Conservation (phyloP, 2,113 vertebrate species). For the Planiliza haematocheilus region DNA sequence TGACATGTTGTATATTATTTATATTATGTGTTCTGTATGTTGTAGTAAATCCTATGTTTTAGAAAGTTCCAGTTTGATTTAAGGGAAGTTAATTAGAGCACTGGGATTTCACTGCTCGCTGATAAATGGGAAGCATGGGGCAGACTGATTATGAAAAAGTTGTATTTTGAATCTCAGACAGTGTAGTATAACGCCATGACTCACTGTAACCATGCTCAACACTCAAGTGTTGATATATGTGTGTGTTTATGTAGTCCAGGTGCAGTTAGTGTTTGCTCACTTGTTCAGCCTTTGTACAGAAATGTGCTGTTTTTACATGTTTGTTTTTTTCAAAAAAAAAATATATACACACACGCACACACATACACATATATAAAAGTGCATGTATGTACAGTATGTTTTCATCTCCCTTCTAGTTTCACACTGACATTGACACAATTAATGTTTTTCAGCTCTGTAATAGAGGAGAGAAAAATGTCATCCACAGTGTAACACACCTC, state of each 20-base stretch:
- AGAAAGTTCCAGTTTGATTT: slow-evolving; percentile 33
- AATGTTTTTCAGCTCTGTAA: too few species aligned
- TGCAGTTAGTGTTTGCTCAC: slow-evolving; percentile 22
- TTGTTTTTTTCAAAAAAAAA: too few species aligned
- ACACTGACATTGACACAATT: too few species aligned
- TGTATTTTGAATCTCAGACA: slow-evolving; percentile 20
- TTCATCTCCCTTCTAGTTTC: too few species aligned
- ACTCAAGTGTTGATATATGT: background rate
- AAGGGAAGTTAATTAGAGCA: slow-evolving; percentile 41
- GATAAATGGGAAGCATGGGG: slow-evolving; percentile 28
- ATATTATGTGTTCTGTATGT: background rate
- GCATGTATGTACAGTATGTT: too few species aligned
- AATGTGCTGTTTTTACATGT: background rate
- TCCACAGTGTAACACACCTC: slow-evolving; percentile 5
- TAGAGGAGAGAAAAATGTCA: slow-evolving; percentile 7
- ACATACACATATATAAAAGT: too few species aligned
- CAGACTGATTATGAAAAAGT: background rate
- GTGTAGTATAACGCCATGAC: slow-evolving; percentile 11
- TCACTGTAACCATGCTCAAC: slow-evolving; percentile 17
- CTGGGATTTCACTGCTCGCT: slow-evolving; percentile 41
- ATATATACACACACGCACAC: too few species aligned
- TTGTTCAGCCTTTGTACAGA: background rate
- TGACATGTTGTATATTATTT: background rate
- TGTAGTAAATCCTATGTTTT: slow-evolving; percentile 14
- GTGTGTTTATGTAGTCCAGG: background rate